Base-by-base conservation (phyloP, 2,888 invertebrate genomes). In the Caradrina clavipalpis region DNA sequence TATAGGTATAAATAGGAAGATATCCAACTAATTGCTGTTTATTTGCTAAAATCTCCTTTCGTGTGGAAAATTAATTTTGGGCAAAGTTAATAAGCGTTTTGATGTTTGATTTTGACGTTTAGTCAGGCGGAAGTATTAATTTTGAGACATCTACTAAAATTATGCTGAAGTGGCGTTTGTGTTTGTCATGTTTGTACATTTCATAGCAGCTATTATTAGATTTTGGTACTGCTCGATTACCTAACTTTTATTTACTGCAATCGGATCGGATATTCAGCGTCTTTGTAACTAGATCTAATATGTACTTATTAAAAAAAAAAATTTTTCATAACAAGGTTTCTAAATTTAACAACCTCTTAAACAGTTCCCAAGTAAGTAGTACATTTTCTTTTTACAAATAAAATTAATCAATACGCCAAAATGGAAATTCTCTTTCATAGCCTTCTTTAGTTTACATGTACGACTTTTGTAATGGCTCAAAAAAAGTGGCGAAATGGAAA, bases 11-110 rank as follows among this genome's bases (percentile, higher is more conserved):
- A 67, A 78, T 64, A 70, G 66, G 64, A 56, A 65, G 59, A 75
- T 66, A 73, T 64, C 56, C 19, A 60, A 53, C 49, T 80, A 80
- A 84, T 83, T 78, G 71, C 69, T 83, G 78, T 80, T 80, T 87
- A 84, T 83, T 83, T 83, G 76, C 63, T 78, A 71, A 76, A 72
- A 81, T 70, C 67, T 62, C 58, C 60, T 42, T 62, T 78, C 35
- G 42, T 61, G 69, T 54, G 72, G 76, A 76, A 81, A 84, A 79
- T 86, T 76, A 82, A 79, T 79, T n/a, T 77, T 63, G 61, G 69
- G 61, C 56, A 73, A 81, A 62, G 75, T 69, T 76, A 74, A 75
- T 82, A 79, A 64, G 66, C 26, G 15, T 66, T 68, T 63, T 31
- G 56, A 50, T 26, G 51, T 74, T 69, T 69, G 66, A 67, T 76